Percentiles rank a stretch among this genome's conserved stretches.
These are phyloP conservation scores for Bucco capensis DNA, from an alignment of 2,113 vertebrate species.

Conservation along the genomic window DNA sequence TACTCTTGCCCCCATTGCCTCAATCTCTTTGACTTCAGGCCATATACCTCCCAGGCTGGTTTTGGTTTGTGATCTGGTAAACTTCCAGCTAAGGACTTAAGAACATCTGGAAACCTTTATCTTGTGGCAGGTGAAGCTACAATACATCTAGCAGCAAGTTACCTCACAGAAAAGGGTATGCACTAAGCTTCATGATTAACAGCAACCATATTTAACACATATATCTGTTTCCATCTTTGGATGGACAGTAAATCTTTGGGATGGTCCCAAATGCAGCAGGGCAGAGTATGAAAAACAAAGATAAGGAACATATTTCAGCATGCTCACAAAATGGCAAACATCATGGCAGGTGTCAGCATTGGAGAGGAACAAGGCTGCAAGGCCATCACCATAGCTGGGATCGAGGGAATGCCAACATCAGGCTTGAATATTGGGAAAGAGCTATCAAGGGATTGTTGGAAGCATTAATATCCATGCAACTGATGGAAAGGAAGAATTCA, in stretches of 20 bases:
- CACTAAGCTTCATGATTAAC: neutral
- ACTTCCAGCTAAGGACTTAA: neutral
- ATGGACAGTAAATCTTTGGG: neutral
- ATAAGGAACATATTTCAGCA: accelerated
- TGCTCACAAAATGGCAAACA: neutral
- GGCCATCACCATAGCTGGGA: neutral
- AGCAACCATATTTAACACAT: neutral
- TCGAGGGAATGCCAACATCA: neutral
- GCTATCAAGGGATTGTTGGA: neutral
- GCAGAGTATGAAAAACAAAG: neutral
- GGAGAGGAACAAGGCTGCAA: neutral
- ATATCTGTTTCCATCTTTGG: neutral
- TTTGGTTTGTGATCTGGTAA: neutral
- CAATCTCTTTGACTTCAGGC: neutral
- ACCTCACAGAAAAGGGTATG: neutral
- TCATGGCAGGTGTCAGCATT: accelerated
- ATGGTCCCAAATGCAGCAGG: neutral
- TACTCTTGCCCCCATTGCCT: neutral
- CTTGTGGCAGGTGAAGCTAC: neutral
- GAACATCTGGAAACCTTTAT: neutral
- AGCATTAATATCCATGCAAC: neutral
- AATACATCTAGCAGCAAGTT: neutral
- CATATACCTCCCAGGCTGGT: neutral
- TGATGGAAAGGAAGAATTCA: neutral
- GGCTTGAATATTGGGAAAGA: neutral